Conservation (phyloP, 2,113 vertebrate genomes). For the Oryzias curvinotus region DNA sequence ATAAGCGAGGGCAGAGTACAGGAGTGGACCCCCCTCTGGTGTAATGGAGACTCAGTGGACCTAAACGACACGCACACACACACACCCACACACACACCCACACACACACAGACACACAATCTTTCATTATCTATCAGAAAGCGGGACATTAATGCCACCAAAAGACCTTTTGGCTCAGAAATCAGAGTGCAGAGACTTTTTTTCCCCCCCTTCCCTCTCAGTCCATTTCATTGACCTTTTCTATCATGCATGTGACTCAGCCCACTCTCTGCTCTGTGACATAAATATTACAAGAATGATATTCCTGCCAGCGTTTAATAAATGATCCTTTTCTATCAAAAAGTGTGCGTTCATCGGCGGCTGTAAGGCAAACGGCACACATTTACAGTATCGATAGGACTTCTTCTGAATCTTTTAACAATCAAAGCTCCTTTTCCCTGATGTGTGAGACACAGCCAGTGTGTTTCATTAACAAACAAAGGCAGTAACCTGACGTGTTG, state of each 20-base stretch:
- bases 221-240: constrained; percentile 75
- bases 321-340: constrained; percentile 46
- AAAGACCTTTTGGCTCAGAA: constrained; percentile 72
- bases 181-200: constrained; percentile 66
- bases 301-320: constrained; percentile 54
- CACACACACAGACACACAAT: constrained; percentile 36
- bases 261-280: constrained; percentile 39
- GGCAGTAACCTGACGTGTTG: background rate
- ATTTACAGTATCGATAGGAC: background rate
- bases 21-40: constrained; percentile 68
- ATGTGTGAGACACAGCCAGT: background rate
- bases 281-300: constrained; percentile 67
- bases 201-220: constrained; percentile 66
- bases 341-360: constrained; percentile 13
- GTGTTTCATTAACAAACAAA: background rate
- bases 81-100: constrained; percentile 39
- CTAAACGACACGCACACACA: constrained; percentile 51
- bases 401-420: background rate
- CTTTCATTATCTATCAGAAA: constrained; percentile 66
- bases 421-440: constrained; percentile 3
- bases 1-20: constrained; percentile 69
- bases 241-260: constrained; percentile 66
- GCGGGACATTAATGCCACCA: constrained; percentile 65
- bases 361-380: constrained; percentile 9
- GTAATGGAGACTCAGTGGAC: constrained; percentile 77